phyloP scores from a whole-genome alignment of 2,797 vertebrate genomes.

The Melanotaenia maccullochi region DNA sequence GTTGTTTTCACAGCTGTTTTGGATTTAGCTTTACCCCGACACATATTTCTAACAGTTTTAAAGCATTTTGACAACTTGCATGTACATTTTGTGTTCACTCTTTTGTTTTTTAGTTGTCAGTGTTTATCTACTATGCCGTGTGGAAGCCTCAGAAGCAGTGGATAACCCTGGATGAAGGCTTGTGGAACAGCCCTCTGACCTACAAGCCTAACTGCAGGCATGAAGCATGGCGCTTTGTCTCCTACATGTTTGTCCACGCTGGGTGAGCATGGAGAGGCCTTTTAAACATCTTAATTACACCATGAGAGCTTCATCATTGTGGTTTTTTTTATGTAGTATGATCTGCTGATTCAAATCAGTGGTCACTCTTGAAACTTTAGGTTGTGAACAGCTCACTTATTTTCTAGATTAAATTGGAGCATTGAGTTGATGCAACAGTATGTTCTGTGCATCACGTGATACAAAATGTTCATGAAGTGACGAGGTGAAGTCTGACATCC shows the following conservation, averaged over 20 bases:
- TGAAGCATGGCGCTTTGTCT: conserved; percentile 91
- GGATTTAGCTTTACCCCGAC: not conserved
- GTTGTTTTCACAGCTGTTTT: conserved; percentile 47
- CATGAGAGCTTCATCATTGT: not conserved
- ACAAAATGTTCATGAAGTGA: not conserved
- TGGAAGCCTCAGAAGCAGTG: conserved; percentile 93
- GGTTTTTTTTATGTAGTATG: not conserved
- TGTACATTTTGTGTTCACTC: not conserved
- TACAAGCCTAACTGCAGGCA: conserved; percentile 82
- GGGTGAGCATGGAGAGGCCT: conserved; percentile 80
- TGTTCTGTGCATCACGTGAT: not conserved
- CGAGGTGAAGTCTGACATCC: not conserved
- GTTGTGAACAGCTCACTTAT: not conserved
- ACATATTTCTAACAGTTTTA: not conserved
- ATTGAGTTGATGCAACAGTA: not conserved
- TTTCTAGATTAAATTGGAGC: not conserved
- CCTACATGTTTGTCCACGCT: conserved; percentile 94
- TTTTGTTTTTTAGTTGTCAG: conserved; percentile 78
- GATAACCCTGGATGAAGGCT: conserved; percentile 86
- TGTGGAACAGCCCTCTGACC: conserved; percentile 87
- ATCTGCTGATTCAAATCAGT: conserved; percentile 18
- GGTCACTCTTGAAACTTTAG: conserved; percentile 4
- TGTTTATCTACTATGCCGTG: conserved; percentile 93
- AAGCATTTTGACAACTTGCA: not conserved
- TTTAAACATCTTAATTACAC: not conserved